A percentile compares a stretch with the other conserved stretches of the same genome.
These are phyloP conservation scores for Palloptera scutellata DNA, from an alignment of 2,888 invertebrate species.

Conservation along the genomic window DNA sequence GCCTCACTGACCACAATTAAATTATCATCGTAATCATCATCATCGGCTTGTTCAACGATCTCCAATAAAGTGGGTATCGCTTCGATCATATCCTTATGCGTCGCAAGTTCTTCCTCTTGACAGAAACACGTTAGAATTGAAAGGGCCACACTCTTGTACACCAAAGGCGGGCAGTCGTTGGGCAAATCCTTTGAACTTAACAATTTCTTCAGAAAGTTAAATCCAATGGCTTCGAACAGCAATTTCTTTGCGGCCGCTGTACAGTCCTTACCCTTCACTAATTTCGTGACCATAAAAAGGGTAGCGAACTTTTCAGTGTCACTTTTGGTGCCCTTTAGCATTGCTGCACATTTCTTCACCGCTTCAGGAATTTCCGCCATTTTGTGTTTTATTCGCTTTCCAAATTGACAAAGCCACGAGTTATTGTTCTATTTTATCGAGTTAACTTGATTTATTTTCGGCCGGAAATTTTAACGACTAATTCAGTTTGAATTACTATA, in stretches of 20 bases:
- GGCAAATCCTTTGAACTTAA: slow-evolving; percentile 79
- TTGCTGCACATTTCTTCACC: slow-evolving; percentile 83
- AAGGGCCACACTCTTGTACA: slow-evolving; percentile 90
- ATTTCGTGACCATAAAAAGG: slow-evolving; percentile 89
- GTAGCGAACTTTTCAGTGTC: slow-evolving; percentile 93
- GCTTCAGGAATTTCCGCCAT: slow-evolving; percentile 74
- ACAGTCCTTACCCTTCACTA: slow-evolving; percentile 85
- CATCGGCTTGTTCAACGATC: slow-evolving; percentile 84
- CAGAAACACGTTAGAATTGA: slow-evolving; percentile 89
- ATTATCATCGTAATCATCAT: slow-evolving; percentile 85
- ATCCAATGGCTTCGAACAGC: slow-evolving; percentile 89
- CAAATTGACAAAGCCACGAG: no score
- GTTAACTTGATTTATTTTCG: background rate
- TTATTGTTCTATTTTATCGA: background rate
- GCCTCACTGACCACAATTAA: slow-evolving; percentile 87
- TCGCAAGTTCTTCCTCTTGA: slow-evolving; percentile 79
- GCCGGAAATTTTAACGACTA: background rate
- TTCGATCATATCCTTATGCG: slow-evolving; percentile 83
- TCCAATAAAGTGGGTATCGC: slow-evolving; percentile 84
- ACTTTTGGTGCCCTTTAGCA: slow-evolving; percentile 79
- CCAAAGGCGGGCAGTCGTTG: slow-evolving; percentile 86
- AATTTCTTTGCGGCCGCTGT: slow-evolving; percentile 78
- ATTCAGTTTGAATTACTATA: background rate
- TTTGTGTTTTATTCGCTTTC: slow-evolving; percentile 33
- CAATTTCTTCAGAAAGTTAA: slow-evolving; percentile 83